Evolutionary conservation across 2,888 invertebrate genomes (phyloP).

Genomic region (Pantelozetes paolii): DNA sequence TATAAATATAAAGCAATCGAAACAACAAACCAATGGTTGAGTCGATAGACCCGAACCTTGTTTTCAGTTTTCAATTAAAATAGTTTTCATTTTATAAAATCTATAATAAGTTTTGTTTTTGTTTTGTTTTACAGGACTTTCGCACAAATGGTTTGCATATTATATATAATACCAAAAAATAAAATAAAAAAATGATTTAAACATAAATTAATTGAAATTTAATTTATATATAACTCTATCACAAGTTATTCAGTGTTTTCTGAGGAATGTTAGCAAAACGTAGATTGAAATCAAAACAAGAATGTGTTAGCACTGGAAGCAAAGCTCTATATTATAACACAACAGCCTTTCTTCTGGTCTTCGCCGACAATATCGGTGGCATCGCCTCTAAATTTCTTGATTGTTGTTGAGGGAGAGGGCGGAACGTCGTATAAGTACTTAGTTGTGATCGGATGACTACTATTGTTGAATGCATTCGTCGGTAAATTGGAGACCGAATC

Average conservation of each 20-base stretch:
- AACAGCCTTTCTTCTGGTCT: slow-evolving; percentile 46
- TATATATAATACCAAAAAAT: slow-evolving; percentile 19
- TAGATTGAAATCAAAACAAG: not conserved
- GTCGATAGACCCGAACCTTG: not conserved
- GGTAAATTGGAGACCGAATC: slow-evolving; percentile 26
- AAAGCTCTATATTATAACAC: slow-evolving; percentile 46
- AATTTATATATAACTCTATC: slow-evolving; percentile 5
- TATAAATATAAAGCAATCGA: not conserved
- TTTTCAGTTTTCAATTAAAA: not conserved
- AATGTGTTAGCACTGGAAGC: slow-evolving; percentile 15
- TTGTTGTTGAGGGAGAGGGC: slow-evolving; percentile 45
- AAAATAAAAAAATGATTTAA: not conserved
- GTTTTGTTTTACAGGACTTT: slow-evolving; percentile 24
- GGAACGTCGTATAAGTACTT: slow-evolving; percentile 45
- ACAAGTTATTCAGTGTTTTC: slow-evolving; percentile 6
- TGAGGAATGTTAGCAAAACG: slow-evolving; percentile 13
- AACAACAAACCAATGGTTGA: not conserved
- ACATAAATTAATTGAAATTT: not conserved
- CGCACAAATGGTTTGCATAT: slow-evolving; percentile 8
- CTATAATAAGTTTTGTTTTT: not conserved
- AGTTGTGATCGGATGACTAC: slow-evolving; percentile 38
- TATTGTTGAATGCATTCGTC: slow-evolving; percentile 2
- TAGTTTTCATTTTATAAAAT: slow-evolving; percentile 4
- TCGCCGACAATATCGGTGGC: slow-evolving; percentile 48
- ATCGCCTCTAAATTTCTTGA: slow-evolving; percentile 47